Evolutionary conservation across 2,113 vertebrate genomes (phyloP).

Genomic region (Zootoca vivipara): DNA sequence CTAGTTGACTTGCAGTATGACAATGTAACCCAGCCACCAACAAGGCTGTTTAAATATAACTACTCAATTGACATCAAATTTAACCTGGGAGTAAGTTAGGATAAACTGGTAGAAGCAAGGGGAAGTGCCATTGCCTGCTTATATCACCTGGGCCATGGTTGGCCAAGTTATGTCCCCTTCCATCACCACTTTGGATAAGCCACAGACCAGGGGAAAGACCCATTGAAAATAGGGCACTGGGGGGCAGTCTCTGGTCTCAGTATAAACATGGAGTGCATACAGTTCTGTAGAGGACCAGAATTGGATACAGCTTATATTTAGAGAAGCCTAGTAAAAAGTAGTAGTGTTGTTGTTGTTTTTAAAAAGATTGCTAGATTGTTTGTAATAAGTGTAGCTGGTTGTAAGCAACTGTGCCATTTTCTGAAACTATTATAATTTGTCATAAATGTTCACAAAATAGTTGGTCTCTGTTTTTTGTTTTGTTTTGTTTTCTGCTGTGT

Average conservation of each 20-base stretch:
- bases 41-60: background rate
- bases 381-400: background rate
- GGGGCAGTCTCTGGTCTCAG: background rate
- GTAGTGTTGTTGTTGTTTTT: background rate
- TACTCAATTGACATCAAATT: background rate
- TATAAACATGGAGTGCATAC: background rate
- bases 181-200: background rate
- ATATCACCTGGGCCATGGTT: background rate
- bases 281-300: background rate
- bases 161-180: background rate
- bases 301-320: background rate
- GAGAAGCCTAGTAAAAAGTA: background rate
- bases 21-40: background rate
- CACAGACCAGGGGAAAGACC: background rate
- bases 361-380: background rate
- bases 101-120: background rate
- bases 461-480: background rate
- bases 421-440: background rate
- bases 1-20: background rate
- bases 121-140: too few relatives aligned
- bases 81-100: background rate
- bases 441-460: background rate
- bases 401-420: background rate
- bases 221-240: background rate
- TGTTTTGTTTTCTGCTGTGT: background rate